These are phyloP conservation scores for Oxytorus armatus DNA, from an alignment of 2,888 invertebrate species.

Conservation along the genomic window DNA sequence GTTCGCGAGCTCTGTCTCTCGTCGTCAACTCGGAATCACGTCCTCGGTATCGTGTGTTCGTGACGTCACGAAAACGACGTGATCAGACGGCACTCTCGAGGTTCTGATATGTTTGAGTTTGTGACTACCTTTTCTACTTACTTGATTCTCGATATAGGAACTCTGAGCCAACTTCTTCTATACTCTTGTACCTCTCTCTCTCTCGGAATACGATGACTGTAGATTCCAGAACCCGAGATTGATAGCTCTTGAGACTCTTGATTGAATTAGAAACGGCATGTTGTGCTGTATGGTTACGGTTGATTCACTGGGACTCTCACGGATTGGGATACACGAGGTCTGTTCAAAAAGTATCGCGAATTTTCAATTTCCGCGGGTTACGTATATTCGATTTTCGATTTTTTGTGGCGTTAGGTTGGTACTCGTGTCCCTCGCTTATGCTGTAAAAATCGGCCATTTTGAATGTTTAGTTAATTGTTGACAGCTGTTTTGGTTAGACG, in stretches of 20 bases:
- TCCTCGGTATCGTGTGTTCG: conserved; percentile 9
- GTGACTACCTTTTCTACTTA: conserved; percentile 31
- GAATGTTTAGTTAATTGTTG: too few relatives aligned
- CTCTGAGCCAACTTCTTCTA: conserved; percentile 11
- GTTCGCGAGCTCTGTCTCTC: conserved; percentile 76
- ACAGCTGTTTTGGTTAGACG: too few relatives aligned
- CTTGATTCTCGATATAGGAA: conserved; percentile 60
- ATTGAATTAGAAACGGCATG: conserved; percentile 18
- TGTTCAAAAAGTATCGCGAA: too few relatives aligned
- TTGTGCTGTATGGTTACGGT: too few relatives aligned
- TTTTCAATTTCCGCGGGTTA: too few relatives aligned
- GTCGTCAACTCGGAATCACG: conserved; percentile 72
- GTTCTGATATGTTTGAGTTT: conserved; percentile 8
- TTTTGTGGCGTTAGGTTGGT: too few relatives aligned
- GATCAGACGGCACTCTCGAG: conserved; percentile 35
- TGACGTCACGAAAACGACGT: conserved; percentile 52
- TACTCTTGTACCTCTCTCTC: conserved; percentile 13
- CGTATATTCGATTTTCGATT: too few relatives aligned
- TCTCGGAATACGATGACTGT: too few relatives aligned
- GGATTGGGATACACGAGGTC: too few relatives aligned
- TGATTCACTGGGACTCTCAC: too few relatives aligned
- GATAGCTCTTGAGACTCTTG: conserved; percentile 77
- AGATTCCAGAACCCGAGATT: conserved; percentile 74
- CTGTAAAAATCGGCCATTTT: too few relatives aligned
- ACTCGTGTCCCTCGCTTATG: too few relatives aligned